phyloP scores from a whole-genome alignment of 1,140 invertebrate genomes.

The Nixonia krombeini region DNA sequence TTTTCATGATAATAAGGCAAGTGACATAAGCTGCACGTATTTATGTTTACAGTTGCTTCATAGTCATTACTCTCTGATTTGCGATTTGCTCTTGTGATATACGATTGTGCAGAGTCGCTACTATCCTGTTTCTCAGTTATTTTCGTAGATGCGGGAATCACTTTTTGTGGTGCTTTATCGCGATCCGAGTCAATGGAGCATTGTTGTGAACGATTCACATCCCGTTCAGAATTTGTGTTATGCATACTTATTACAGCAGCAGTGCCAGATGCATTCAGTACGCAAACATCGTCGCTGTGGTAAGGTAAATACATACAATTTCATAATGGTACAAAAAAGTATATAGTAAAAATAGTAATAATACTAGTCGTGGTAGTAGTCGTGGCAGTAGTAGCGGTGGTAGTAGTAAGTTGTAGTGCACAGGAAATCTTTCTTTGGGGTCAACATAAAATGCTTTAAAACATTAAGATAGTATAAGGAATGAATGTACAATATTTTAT shows the following conservation, averaged over 20 bases:
- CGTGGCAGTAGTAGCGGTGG: too few relatives aligned
- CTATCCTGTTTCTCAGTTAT: constrained; percentile 59
- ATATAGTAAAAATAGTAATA: too few relatives aligned
- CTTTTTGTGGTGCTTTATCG: constrained; percentile 50
- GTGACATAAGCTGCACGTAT: constrained; percentile 77
- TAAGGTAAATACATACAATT: background rate
- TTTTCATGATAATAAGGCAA: constrained; percentile 84
- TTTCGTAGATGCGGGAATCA: constrained; percentile 20
- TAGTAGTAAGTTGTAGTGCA: too few relatives aligned
- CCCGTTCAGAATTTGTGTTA: constrained; percentile 62
- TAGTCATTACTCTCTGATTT: constrained; percentile 67
- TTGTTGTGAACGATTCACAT: constrained; percentile 53
- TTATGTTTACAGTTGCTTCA: constrained; percentile 45
- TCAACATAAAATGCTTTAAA: too few relatives aligned
- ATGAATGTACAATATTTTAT: too few relatives aligned
- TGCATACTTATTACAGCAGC: constrained; percentile 86
- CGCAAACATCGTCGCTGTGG: constrained; percentile 92
- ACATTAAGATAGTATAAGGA: too few relatives aligned
- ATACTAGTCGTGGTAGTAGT: too few relatives aligned
- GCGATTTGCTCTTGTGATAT: constrained; percentile 17
- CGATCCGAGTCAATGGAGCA: constrained; percentile 48
- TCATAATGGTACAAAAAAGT: too few relatives aligned
- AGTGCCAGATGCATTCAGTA: constrained; percentile 93
- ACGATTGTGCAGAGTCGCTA: constrained; percentile 11
- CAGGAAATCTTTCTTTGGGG: too few relatives aligned